phyloP scores from a whole-genome alignment of 2,797 vertebrate species.

The Rallus crepitans region DNA sequence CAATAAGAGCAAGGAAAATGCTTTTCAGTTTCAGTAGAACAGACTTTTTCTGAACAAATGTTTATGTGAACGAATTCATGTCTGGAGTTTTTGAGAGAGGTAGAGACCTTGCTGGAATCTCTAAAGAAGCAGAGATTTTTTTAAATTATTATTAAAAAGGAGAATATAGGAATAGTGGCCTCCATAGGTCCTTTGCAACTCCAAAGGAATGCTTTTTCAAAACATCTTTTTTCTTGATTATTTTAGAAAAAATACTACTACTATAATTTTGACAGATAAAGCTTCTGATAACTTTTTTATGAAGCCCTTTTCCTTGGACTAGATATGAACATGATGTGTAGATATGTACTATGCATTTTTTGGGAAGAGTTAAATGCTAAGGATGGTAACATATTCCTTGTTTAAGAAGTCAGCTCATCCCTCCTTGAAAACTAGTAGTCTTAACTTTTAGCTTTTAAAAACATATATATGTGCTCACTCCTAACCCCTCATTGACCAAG shows the following conservation, averaged over 20 bases:
- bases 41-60: neutral
- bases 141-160: neutral
- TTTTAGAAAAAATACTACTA: neutral
- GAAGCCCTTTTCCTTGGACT: neutral
- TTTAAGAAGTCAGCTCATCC: neutral
- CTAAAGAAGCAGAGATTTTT: neutral
- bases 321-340: neutral
- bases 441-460: neutral
- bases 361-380: neutral
- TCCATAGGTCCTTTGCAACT: neutral
- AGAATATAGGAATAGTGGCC: neutral
- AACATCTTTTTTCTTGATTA: neutral
- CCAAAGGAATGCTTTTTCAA: neutral
- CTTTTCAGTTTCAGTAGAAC: conserved; percentile 17
- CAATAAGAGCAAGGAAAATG: neutral
- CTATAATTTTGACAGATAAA: neutral
- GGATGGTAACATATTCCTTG: neutral
- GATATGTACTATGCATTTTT: neutral
- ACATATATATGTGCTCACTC: neutral
- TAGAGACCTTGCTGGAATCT: neutral
- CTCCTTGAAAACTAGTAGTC: neutral
- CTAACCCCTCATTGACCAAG: neutral
- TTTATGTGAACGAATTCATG: neutral
- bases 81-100: neutral
- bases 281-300: neutral